Evolutionary conservation across 1,140 invertebrate genomes (phyloP), one percentile per base, ranked within the genome.

Genomic region (Macrocentrus cingulum): DNA sequence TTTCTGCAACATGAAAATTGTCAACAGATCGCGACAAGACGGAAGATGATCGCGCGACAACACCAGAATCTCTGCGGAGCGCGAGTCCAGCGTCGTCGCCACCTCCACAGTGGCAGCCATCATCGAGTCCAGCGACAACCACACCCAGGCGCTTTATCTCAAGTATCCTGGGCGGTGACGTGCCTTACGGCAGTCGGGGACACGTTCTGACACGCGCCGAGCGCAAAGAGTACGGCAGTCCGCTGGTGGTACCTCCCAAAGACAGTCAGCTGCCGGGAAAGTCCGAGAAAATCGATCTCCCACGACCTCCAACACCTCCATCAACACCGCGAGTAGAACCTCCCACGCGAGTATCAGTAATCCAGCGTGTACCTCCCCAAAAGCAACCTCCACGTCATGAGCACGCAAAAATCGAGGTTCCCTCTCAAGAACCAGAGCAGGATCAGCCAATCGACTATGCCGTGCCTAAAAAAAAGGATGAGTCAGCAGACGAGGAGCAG

Each of bases 381-480:
- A 76, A 80, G 16, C 82, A 77, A 60, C 69, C 71, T 19, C 41
- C 71, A 0, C 70, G 69, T 25, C 68, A 71, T 13, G 75, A 75
- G 44, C 73, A 74, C 37, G 70, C 72, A 44, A 75, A 74, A 15
- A 59, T 76, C 49, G 75, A 75, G 50, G 61, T 77, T 22, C 70
- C 74, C 8, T 72, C 69, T 2, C 75, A 73, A 48, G 80, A 82
- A 59, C 83, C 83, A 0, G 81, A 82, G 65, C 78, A 80, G 77
- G 91, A 92, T 42, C 90, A 91, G 62, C 91, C 91, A 0, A 92
- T 94, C 49, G 90, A 94, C 69, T 94, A 94, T 73, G 90, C 89
- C 64, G 89, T 94, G 54, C 90, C 90, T 13, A 92, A 90, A 73
- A 85, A 87, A 53, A 82, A 85, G 59, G 84, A 87, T 16, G 84